A percentile compares a stretch with the other conserved stretches of the same genome.
These are phyloP conservation scores for Lampris incognitus DNA, from an alignment of 2,113 vertebrate species.

Conservation along the genomic window DNA sequence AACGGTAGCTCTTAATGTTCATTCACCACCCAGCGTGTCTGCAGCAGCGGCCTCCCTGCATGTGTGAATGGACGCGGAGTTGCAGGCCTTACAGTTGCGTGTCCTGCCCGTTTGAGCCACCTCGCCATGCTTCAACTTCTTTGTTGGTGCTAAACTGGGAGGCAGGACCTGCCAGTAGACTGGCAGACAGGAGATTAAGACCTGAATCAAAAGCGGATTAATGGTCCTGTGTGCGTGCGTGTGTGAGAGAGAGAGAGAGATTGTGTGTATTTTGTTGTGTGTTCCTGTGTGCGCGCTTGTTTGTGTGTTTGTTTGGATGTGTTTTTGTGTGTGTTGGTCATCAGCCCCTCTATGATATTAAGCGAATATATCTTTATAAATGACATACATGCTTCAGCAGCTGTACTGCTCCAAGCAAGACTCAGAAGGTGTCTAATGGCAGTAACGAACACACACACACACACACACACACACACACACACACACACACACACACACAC, in stretches of 20 bases:
- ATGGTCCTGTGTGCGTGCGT: constrained; percentile 19
- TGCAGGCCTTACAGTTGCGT: constrained; percentile 54
- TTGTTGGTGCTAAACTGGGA: constrained; percentile 71
- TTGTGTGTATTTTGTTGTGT: constrained; percentile 2
- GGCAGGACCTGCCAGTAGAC: constrained; percentile 68
- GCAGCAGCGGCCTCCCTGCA: constrained; percentile 4
- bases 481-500: constrained; percentile 3
- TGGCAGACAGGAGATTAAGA: constrained; percentile 74
- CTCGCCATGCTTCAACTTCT: constrained; percentile 60
- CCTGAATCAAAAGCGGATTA: constrained; percentile 76
- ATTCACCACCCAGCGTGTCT: background rate
- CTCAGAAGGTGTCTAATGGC: background rate
- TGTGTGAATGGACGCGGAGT: constrained; percentile 23
- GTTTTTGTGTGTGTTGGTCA: constrained; percentile 1
- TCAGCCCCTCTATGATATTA: constrained; percentile 25
- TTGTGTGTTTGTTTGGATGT: background rate
- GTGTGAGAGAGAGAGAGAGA: constrained; percentile 13
- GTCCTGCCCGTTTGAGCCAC: constrained; percentile 56
- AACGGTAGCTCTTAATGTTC: background rate
- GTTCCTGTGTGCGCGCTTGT: background rate
- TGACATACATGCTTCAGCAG: constrained; percentile 18
- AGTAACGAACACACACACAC: constrained; percentile 26
- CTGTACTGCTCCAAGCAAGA: background rate
- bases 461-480: constrained; percentile 10
- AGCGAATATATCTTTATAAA: constrained; percentile 43